Conservation (phyloP, 1,140 invertebrate genomes). For the Aphelenchoides avenae region DNA sequence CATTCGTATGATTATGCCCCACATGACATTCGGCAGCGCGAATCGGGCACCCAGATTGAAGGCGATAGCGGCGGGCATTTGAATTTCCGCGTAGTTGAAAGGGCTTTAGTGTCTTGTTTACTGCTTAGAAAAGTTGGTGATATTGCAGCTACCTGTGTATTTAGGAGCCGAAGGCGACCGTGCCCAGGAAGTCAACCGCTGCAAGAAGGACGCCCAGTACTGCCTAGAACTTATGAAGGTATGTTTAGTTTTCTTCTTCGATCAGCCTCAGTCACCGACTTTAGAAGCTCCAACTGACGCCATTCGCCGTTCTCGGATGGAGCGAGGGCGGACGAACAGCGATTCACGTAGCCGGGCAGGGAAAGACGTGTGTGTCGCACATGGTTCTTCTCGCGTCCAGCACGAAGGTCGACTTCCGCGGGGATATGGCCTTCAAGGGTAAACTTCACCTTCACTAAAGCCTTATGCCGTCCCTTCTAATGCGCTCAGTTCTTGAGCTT, state of each 20-base stretch:
- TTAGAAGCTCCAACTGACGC: constrained; percentile 42
- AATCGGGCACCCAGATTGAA: too few species aligned
- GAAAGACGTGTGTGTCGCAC: constrained; percentile 33
- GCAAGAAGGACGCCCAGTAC: constrained; percentile 52
- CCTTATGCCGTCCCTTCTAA: not conserved
- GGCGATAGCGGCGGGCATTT: too few species aligned
- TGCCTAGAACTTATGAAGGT: constrained; percentile 44
- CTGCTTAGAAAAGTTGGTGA: too few species aligned
- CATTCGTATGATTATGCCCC: too few species aligned
- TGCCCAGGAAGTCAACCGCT: constrained; percentile 52
- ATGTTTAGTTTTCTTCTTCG: not conserved
- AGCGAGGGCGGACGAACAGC: constrained; percentile 57
- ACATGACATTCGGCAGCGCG: too few species aligned
- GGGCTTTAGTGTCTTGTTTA: too few species aligned
- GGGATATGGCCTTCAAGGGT: constrained; percentile 56
- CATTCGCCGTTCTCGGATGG: constrained; percentile 55
- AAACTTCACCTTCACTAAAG: not conserved
- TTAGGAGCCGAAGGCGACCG: too few species aligned
- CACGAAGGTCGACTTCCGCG: constrained; percentile 53
- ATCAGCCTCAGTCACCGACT: not conserved
- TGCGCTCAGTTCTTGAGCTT: not conserved
- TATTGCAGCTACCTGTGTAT: too few species aligned
- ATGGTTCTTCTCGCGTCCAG: constrained; percentile 52
- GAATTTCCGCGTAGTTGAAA: too few species aligned
- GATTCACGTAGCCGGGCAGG: constrained; percentile 50